Evolutionary conservation across 2,797 vertebrate species (phyloP).

Genomic region (Spinus pinus): DNA sequence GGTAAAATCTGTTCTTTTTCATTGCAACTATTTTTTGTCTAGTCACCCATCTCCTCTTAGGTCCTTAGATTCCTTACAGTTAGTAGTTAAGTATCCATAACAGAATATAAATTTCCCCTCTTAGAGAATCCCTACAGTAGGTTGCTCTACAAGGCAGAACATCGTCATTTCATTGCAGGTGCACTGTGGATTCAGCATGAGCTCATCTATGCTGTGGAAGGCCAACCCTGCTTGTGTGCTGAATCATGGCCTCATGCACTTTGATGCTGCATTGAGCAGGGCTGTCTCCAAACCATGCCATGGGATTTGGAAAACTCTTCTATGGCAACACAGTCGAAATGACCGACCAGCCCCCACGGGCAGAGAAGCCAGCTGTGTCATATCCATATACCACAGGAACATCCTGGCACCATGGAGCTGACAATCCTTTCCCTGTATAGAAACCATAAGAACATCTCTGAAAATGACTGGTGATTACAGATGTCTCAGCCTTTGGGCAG

Average conservation of each 20-base stretch:
- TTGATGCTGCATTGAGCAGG: neutral
- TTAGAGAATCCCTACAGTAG: neutral
- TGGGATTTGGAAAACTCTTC: neutral
- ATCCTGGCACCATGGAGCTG: fast-evolving
- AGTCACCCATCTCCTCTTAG: neutral
- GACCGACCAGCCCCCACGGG: fast-evolving
- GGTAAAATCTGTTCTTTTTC: neutral
- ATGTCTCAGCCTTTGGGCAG: neutral
- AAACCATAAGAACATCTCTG: neutral
- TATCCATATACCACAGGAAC: neutral
- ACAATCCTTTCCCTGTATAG: neutral
- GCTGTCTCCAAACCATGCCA: neutral
- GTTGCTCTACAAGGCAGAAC: neutral
- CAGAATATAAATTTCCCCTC: neutral
- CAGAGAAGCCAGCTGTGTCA: neutral
- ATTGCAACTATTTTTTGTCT: neutral
- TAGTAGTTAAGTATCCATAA: neutral
- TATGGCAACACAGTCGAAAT: neutral
- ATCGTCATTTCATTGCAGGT: neutral
- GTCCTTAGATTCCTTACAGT: neutral
- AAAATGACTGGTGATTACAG: neutral
- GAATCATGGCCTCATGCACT: neutral
- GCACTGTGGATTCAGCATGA: neutral
- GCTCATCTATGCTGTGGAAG: neutral
- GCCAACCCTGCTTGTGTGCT: neutral